A percentile compares a stretch with the other conserved stretches of the same genome.
Evolutionary conservation across 2,888 invertebrate genomes (phyloP).

Genomic region (Erpobdella octoculata): DNA sequence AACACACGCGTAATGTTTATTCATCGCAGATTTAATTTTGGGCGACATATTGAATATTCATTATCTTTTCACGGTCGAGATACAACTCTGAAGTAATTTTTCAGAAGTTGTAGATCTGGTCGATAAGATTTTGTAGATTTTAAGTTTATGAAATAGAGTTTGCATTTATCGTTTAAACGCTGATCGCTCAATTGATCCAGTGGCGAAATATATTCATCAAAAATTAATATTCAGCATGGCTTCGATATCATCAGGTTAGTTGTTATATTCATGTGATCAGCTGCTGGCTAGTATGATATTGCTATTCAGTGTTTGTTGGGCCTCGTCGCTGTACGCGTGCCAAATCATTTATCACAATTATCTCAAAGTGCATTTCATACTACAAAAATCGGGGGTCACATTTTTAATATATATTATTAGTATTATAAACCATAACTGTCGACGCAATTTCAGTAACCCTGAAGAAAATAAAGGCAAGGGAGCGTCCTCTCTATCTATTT

Average conservation of each 20-base stretch:
- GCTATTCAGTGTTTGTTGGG: background rate
- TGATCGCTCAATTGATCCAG: background rate
- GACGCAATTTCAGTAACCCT: too few relatives aligned
- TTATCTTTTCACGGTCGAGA: background rate
- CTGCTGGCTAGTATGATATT: background rate
- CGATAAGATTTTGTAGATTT: too few relatives aligned
- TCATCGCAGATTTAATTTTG: constrained; percentile 11
- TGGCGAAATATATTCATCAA: constrained; percentile 5
- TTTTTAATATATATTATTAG: too few relatives aligned
- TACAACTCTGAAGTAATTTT: background rate
- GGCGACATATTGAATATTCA: constrained; percentile 22
- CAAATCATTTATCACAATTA: background rate
- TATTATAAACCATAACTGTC: too few relatives aligned
- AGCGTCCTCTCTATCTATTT: too few relatives aligned
- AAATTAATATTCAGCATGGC: constrained; percentile 12
- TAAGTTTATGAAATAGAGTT: too few relatives aligned
- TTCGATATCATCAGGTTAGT: constrained; percentile 10
- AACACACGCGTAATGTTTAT: constrained; percentile 5
- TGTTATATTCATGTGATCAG: constrained; percentile 6
- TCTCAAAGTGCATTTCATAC: too few relatives aligned
- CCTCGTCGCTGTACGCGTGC: background rate
- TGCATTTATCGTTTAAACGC: too few relatives aligned
- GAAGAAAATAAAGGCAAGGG: too few relatives aligned
- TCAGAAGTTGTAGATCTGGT: background rate
- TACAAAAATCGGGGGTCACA: too few relatives aligned